phyloP scores from a whole-genome alignment of 2,113 vertebrate genomes.

The Strix aluco region DNA sequence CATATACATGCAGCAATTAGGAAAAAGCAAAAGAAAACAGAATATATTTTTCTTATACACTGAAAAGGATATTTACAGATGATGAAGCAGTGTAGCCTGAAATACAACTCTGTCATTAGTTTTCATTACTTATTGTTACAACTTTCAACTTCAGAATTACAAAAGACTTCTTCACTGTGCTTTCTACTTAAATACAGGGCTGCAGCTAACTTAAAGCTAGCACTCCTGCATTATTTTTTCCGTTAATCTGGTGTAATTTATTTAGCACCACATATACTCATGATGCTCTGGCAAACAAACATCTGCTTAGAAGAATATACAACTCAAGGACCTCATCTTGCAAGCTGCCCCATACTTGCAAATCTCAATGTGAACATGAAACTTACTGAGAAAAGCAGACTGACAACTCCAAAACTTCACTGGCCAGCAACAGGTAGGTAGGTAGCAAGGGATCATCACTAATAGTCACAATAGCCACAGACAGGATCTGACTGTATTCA shows the following conservation, averaged over 20 bases:
- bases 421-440: neutral
- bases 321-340: neutral
- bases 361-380: neutral
- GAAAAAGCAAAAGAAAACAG: neutral
- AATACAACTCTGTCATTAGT: neutral
- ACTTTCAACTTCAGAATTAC: neutral
- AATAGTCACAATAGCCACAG: neutral
- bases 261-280: neutral
- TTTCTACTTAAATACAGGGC: neutral
- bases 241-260: neutral
- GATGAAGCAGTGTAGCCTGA: neutral
- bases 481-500: neutral
- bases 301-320: neutral
- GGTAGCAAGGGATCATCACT: neutral
- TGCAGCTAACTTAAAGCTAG: neutral
- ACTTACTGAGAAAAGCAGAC: neutral
- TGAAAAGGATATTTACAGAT: neutral
- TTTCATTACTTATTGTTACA: neutral
- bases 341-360: neutral
- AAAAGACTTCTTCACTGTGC: neutral
- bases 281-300: neutral
- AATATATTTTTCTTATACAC: neutral
- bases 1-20: neutral
- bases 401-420: neutral
- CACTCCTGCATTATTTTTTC: neutral